Conservation (phyloP, 2,113 vertebrate genomes). For the Oryctolagus cuniculus region mOryCun1.1 NC_091442.1:75322501-75323000, state of each 20-base stretch:
- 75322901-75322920: neutral
- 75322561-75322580: too few relatives aligned
- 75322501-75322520: too few relatives aligned
- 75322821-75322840: neutral
- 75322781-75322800: neutral
- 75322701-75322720: neutral
- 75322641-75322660: too few relatives aligned
- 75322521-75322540: too few relatives aligned
- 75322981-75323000: too few relatives aligned
- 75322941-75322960: slow-evolving; percentile 23
- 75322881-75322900: neutral
- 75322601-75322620: too few relatives aligned
- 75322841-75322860: neutral
- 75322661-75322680: too few relatives aligned
- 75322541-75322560: too few relatives aligned
- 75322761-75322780: neutral
- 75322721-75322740: neutral
- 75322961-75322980: neutral
- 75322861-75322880: neutral
- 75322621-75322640: too few relatives aligned
- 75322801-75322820: neutral
- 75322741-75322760: neutral
- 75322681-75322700: too few relatives aligned
- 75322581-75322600: too few relatives aligned
- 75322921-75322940: slow-evolving; percentile 23